phyloP scores from a whole-genome alignment of 2,113 vertebrate species.

The Emydura subglobosa region DNA sequence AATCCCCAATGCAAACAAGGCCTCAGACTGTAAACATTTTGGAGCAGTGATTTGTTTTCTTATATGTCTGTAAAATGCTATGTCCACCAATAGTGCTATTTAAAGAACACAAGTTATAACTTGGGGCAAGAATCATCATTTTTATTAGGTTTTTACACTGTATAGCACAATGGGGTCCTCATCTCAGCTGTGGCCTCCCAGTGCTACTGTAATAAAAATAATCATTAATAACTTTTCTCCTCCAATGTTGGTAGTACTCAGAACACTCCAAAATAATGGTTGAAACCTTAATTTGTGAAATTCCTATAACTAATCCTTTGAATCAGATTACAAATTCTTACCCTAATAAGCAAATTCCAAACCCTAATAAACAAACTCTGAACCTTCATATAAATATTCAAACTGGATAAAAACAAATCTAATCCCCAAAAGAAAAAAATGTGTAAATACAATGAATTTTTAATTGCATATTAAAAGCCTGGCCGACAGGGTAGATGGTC shows the following conservation, averaged over 20 bases:
- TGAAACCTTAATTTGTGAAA: neutral
- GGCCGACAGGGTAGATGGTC: neutral
- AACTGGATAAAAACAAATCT: neutral
- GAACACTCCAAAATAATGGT: neutral
- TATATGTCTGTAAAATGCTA: fast-evolving
- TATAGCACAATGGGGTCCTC: neutral
- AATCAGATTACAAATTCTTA: neutral
- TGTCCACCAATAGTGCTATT: neutral
- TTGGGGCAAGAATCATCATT: no score
- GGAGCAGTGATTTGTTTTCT: neutral
- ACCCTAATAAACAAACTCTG: neutral
- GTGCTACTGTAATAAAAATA: neutral
- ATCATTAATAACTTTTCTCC: neutral
- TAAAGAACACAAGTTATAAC: neutral
- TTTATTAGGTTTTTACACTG: neutral
- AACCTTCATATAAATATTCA: neutral
- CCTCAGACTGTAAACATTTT: neutral
- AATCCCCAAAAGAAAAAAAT: neutral
- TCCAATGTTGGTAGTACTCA: neutral
- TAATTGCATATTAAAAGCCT: neutral
- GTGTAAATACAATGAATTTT: neutral
- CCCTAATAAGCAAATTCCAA: neutral
- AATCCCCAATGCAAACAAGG: neutral
- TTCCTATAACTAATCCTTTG: neutral
- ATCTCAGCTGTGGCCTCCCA: neutral